A percentile compares a stretch with the other conserved stretches of the same genome.
phyloP scores from a whole-genome alignment of 2,797 vertebrate genomes.

The Sebastes oblongus region DNA sequence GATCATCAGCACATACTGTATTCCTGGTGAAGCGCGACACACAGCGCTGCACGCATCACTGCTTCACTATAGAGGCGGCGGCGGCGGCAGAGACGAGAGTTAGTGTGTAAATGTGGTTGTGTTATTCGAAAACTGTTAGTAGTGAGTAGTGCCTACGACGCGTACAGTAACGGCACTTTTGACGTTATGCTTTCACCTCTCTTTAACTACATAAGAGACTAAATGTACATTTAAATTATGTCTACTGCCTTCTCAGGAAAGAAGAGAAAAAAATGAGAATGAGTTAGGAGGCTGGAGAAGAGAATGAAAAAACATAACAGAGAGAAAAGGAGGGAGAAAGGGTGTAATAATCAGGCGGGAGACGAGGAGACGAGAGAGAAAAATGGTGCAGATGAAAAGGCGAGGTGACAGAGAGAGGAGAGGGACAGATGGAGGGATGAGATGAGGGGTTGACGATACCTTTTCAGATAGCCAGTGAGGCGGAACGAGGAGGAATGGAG shows the following conservation, averaged over 20 bases:
- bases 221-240: slow-evolving; percentile 3
- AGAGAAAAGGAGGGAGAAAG: not conserved
- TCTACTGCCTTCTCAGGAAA: not conserved
- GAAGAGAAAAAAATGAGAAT: not conserved
- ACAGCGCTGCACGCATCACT: slow-evolving; percentile 40
- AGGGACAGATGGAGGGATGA: slow-evolving; percentile 34
- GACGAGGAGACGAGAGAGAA: slow-evolving; percentile 19
- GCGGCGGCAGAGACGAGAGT: not conserved
- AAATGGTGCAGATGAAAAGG: slow-evolving; percentile 37
- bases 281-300: not conserved
- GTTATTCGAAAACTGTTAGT: not conserved
- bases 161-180: not conserved
- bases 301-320: slow-evolving; percentile 2
- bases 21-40: slow-evolving; percentile 54
- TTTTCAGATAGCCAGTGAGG: slow-evolving; percentile 57
- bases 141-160: not conserved
- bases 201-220: not conserved
- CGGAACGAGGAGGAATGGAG: slow-evolving; percentile 49
- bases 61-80: slow-evolving; percentile 23
- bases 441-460: slow-evolving; percentile 48
- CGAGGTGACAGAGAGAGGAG: slow-evolving; percentile 36
- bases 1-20: slow-evolving; percentile 61
- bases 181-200: not conserved
- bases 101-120: not conserved
- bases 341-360: slow-evolving; percentile 8